Base-by-base conservation (phyloP, 2,888 invertebrate species). In the Sphinx pinastri region DNA sequence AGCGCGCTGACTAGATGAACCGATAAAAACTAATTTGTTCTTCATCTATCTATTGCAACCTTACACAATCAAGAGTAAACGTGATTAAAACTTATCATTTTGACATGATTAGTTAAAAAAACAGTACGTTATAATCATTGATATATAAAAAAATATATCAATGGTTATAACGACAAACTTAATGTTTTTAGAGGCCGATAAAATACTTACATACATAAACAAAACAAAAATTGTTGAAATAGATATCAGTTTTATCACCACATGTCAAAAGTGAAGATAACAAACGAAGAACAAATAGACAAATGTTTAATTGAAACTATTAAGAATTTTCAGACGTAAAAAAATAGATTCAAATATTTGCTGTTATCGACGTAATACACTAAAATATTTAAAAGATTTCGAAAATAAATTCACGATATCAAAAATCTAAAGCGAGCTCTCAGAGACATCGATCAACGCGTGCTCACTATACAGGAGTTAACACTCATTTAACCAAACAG, bases 201-300 rank as follows among this genome's bases (percentile, higher is more conserved):
- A 68, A 71, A 70, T 67, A 67, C 16, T 51, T 52, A 52, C 51
- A 49, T 60, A 60, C 60, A 45, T 67, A 67, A 67, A 67, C 67
- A 67, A 38, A 38, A 52, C 51, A 67, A 52, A 67, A 63, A 47
- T 60, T 52, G 31, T 67, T 67, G 38, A 51, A 52, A 38, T 54
- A 38, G 38, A 1, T 38, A 49, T n/a, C 25, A 31, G n/a, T 52
- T 14, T 31, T 67, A 67, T 67, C 67, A 67, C 11, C 47, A 63
- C 13, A 49, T 19, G 63, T 63, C 49, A 63, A 49, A 19, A 55
- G 19, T 19, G 12, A 19, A 63, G 63, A 63, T 63, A 63, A 63
- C 47, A 12, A 63, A 47, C 47, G 8, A 19, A 63, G 63, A 63
- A 63, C 49, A 49, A 63, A 63, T 49, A 63, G 16, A 13, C 49